Conservation (phyloP, 53 echinoderm and acorn worm species). For the Glandiceps talaboti region DNA sequence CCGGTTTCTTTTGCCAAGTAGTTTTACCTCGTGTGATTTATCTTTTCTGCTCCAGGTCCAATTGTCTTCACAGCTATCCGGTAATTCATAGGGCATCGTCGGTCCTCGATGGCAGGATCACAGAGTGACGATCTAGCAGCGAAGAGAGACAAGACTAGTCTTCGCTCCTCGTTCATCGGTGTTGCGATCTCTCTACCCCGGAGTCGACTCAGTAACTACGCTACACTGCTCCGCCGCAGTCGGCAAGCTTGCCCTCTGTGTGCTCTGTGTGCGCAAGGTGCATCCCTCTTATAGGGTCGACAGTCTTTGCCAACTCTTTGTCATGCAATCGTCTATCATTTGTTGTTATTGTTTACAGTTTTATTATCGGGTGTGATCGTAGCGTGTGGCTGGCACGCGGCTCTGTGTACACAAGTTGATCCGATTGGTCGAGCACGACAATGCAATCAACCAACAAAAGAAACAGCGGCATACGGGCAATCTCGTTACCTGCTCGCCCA, state of each 20-base stretch:
- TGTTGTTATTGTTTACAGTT: background rate
- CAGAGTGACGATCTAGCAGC: background rate
- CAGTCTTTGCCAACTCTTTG: background rate
- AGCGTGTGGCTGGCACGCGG: background rate
- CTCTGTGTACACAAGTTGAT: background rate
- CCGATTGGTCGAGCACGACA: background rate
- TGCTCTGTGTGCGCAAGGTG: background rate
- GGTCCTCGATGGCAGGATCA: no score
- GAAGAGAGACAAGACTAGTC: background rate
- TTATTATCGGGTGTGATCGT: background rate
- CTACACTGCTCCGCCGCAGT: background rate
- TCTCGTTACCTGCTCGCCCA: background rate
- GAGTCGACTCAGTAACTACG: background rate
- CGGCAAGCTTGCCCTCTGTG: background rate
- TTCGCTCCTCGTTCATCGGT: background rate
- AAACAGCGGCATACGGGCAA: background rate
- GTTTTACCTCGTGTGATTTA: constrained; percentile 69
- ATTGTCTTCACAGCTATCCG: constrained; percentile 59
- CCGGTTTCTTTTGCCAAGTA: constrained; percentile 38
- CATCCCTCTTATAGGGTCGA: background rate
- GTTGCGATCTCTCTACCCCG: background rate
- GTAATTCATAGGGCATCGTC: constrained; percentile 5
- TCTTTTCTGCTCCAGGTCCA: constrained; percentile 81
- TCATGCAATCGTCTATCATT: background rate
- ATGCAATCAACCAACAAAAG: background rate